phyloP scores from a whole-genome alignment of 2,797 vertebrate species.

The Oreortyx pictus region DNA sequence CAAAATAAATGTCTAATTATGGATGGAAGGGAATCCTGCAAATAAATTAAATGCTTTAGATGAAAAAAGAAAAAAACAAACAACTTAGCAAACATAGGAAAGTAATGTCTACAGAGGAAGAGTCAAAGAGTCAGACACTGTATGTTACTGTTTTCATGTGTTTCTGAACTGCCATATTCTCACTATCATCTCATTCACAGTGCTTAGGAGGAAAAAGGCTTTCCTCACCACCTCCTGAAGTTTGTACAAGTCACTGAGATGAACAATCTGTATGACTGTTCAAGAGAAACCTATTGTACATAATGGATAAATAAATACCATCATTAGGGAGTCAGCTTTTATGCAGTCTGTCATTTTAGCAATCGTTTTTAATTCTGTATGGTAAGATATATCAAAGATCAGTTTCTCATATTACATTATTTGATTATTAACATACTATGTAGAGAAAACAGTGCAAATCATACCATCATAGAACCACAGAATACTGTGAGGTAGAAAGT shows the following conservation, averaged over 20 bases:
- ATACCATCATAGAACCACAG: not conserved
- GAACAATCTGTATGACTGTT: not conserved
- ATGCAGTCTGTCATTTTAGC: not conserved
- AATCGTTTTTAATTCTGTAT: not conserved
- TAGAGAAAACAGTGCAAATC: not conserved
- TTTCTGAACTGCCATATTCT: not conserved
- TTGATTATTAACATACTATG: not conserved
- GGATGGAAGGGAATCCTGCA: not conserved
- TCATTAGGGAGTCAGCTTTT: not conserved
- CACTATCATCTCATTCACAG: not conserved
- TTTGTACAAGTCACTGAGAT: not conserved
- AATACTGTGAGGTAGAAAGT: not conserved
- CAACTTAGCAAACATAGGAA: too few relatives aligned
- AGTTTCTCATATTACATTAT: not conserved
- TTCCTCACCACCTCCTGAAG: not conserved
- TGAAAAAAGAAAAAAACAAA: too few relatives aligned
- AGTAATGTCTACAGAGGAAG: not conserved
- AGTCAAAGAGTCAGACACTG: rapidly evolving
- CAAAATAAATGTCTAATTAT: not conserved
- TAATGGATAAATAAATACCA: not conserved
- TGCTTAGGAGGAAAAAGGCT: not conserved
- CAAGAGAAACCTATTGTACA: not conserved
- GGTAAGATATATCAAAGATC: not conserved
- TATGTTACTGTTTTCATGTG: not conserved
- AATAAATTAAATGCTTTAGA: not conserved